Evolutionary conservation across 2,113 vertebrate species (phyloP), one percentile per base, ranked within the genome.

Genomic region (Mirza zaza): DNA sequence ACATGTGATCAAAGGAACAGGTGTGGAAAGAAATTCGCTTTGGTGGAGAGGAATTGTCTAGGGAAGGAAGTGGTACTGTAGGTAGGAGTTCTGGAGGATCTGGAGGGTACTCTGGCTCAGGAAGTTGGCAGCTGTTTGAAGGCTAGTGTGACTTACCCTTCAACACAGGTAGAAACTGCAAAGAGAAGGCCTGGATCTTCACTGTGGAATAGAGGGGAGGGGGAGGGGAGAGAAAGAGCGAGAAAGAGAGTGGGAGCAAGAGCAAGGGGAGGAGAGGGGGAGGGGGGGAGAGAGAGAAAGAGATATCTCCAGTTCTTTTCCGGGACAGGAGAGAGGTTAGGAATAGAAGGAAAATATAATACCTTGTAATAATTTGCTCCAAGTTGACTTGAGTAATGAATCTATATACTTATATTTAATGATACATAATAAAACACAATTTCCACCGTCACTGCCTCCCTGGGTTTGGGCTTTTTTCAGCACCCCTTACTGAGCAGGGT

Each of bases 341-440:
- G 13, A 84, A 88, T 42, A 90, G 80, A 95, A 81, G n/a, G 25
- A 15, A 93, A 87, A 57, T 50, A 48, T 39, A 92, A 83, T 67
- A 45, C 45, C 71, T 80, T 29, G 6, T 42, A 73, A 57, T 86
- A 59, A 67, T 0, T 63, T 94, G 21, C 32, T 91, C 80, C 87
- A 93, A 91, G 73, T 27, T 42, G 45, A 65, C 50, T 20, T 89
- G 79, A 94, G 70, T 94, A 90, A 73, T 94, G 76, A 52, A 39
- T 87, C 52, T 70, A 21, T 76, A 34, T 57, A 42, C 42, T 71
- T 86, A 42, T 1, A 67, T 61, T 89, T 90, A 27, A 61, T 77
- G 86, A 55, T 70, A 87, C 70, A 27, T 12, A 88, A 85, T 48
- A 83, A 83, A 93, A 70, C 57, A 63, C 55, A 92, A 20, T 96